These are phyloP conservation scores for Ctenomys sociabilis DNA, from an alignment of 2,113 vertebrate genomes.

Conservation along the genomic window DNA sequence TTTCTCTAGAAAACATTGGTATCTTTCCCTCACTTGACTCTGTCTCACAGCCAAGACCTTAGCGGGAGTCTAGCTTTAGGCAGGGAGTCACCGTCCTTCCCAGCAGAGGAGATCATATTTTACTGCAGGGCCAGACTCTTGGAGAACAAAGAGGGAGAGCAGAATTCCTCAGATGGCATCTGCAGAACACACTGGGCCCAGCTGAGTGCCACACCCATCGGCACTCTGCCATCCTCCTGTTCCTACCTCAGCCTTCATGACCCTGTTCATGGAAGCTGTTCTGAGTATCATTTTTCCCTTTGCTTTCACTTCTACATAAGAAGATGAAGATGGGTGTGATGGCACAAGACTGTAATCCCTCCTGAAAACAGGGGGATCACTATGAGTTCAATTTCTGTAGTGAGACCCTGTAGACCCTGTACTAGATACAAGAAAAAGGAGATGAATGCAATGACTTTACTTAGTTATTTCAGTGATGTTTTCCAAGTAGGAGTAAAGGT, in stretches of 20 bases:
- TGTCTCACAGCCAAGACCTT: not conserved
- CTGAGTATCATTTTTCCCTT: not conserved
- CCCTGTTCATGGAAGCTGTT: not conserved
- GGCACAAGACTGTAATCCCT: no score
- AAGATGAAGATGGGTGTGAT: no score
- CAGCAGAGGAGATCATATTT: not conserved
- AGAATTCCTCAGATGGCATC: not conserved
- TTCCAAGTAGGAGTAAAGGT: not conserved
- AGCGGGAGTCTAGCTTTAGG: not conserved
- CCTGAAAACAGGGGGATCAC: no score
- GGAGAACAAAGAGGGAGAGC: not conserved
- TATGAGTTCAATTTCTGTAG: no score
- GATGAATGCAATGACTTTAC: not conserved
- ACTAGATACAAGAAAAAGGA: no score
- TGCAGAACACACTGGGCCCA: not conserved
- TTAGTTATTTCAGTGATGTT: not conserved
- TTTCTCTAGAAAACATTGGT: not conserved
- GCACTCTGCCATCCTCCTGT: not conserved
- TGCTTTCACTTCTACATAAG: not conserved
- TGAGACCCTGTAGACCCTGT: no score
- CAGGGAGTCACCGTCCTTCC: not conserved
- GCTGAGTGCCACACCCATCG: not conserved
- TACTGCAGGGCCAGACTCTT: not conserved
- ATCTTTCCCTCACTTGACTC: not conserved
- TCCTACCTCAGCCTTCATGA: not conserved